Conservation (phyloP, 2,113 vertebrate species). For the Austrofundulus limnaeus region DNA sequence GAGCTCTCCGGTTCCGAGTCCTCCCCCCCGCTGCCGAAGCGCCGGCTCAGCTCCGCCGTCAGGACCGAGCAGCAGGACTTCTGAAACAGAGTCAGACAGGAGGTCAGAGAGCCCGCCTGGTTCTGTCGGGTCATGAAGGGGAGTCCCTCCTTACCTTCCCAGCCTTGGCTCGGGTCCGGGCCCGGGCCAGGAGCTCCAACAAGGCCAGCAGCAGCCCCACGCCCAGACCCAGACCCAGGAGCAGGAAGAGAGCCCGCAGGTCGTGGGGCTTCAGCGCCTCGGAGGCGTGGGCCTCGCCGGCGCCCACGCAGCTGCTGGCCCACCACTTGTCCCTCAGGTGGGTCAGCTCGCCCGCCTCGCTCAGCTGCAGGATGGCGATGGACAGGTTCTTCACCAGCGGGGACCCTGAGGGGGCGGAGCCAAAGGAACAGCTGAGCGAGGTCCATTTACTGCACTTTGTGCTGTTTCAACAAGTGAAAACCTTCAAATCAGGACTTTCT, state of each 20-base stretch:
- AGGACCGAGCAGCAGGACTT: slow-evolving; percentile 86
- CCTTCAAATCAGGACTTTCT: too few species aligned
- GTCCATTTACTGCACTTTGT: too few species aligned
- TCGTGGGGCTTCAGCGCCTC: slow-evolving; percentile 72
- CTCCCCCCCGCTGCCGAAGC: slow-evolving; percentile 74
- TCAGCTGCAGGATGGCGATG: slow-evolving; percentile 81
- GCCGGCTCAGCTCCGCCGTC: slow-evolving; percentile 81
- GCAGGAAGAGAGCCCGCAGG: slow-evolving; percentile 82
- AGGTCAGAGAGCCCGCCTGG: neutral
- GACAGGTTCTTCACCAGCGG: slow-evolving; percentile 80
- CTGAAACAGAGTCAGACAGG: slow-evolving; percentile 60
- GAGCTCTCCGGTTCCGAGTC: slow-evolving; percentile 65
- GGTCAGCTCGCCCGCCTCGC: slow-evolving; percentile 80
- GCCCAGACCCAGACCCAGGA: slow-evolving; percentile 80
- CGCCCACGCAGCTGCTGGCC: slow-evolving; percentile 79
- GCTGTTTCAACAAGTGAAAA: too few species aligned
- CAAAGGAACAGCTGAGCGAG: too few species aligned
- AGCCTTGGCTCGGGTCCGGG: slow-evolving; percentile 75
- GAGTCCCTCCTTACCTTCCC: slow-evolving; percentile 74
- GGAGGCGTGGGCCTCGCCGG: slow-evolving; percentile 10
- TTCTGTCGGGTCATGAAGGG: neutral
- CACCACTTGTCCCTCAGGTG: slow-evolving; percentile 86
- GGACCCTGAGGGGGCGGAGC: slow-evolving; percentile 73
- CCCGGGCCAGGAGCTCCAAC: slow-evolving; percentile 81
- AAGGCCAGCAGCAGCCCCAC: slow-evolving; percentile 81